Evolutionary conservation across 2,888 invertebrate species (phyloP).

Genomic region (Chrysodeixis includens): DNA sequence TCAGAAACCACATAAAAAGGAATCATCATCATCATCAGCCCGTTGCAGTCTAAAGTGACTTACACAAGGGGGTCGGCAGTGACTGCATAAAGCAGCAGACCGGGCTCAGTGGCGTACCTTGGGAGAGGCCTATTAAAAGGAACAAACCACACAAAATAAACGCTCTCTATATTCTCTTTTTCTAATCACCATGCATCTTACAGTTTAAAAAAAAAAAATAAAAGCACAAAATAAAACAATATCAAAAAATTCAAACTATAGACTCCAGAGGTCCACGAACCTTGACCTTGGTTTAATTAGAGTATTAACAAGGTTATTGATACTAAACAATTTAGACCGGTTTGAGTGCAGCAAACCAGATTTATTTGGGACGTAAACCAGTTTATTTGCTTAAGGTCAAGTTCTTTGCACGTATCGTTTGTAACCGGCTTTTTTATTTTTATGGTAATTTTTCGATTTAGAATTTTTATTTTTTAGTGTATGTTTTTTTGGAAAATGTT

Average conservation of each 20-base stretch:
- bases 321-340: conserved; percentile 55
- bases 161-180: no score
- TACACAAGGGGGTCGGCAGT: no score
- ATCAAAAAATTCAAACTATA: conserved; percentile 15
- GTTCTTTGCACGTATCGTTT: conserved; percentile 17
- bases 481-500: background rate
- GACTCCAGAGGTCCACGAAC: conserved; percentile 19
- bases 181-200: no score
- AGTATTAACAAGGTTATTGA: conserved; percentile 57
- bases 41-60: no score
- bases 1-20: no score
- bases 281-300: conserved; percentile 52
- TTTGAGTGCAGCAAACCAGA: conserved; percentile 29
- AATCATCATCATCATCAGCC: no score
- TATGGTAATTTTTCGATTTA: conserved; percentile 2
- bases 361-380: conserved; percentile 39
- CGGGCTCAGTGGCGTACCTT: no score
- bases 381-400: conserved; percentile 33
- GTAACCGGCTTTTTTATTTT: conserved; percentile 27
- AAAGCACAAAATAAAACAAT: background rate
- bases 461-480: background rate
- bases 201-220: background rate
- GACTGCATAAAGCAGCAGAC: no score
- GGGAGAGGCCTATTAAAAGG: no score
- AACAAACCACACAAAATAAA: no score